phyloP scores from a whole-genome alignment of 2,797 vertebrate species.

The Fringilla coelebs region DNA sequence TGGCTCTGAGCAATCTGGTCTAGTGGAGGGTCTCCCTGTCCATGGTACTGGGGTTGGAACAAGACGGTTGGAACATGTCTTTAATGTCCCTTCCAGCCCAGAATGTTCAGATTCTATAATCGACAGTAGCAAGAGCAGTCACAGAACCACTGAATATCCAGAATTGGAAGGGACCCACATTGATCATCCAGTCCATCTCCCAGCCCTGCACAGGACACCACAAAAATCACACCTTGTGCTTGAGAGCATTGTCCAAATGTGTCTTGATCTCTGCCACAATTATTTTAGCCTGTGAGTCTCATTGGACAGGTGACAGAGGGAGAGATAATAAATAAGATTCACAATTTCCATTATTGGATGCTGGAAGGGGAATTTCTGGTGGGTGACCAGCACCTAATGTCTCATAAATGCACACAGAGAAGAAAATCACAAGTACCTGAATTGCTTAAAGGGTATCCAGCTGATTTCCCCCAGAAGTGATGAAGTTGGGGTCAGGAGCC shows the following conservation, averaged over 20 bases:
- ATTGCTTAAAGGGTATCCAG: not conserved
- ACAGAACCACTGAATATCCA: not conserved
- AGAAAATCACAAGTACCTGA: not conserved
- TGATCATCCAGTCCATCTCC: not conserved
- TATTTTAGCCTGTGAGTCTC: not conserved
- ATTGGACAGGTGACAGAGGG: not conserved
- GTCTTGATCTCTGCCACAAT: not conserved
- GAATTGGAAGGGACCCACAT: not conserved
- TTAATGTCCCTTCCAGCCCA: not conserved
- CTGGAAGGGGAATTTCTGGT: not conserved
- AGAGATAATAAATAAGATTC: not conserved
- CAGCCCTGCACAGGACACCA: not conserved
- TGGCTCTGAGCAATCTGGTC: not conserved
- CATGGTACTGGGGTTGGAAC: not conserved
- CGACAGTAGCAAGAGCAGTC: not conserved
- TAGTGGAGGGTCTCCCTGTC: not conserved
- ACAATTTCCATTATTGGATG: rapidly evolving
- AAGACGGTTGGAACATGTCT: not conserved
- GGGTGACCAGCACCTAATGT: rapidly evolving
- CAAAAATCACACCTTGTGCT: not conserved
- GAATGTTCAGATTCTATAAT: not conserved
- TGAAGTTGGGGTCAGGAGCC: not conserved
- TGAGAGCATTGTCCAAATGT: not conserved
- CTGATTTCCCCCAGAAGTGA: not conserved
- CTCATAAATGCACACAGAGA: not conserved